Percentiles rank a stretch among this genome's conserved stretches.
These are phyloP conservation scores for Capromys pilorides DNA, from an alignment of 2,797 vertebrate species.

Conservation along the genomic window DNA sequence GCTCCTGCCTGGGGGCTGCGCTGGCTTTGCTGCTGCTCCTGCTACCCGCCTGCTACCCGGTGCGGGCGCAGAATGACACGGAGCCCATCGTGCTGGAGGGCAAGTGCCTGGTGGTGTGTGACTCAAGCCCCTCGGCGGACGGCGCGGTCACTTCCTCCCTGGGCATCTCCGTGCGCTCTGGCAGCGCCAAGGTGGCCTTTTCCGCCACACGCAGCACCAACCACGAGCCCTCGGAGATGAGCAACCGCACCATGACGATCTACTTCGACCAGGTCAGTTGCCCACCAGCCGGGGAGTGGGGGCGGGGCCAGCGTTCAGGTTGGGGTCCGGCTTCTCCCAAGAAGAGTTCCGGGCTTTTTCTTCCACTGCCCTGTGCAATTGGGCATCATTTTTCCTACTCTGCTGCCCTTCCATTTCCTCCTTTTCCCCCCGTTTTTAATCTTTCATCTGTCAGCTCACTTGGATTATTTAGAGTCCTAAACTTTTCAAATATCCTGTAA, in stretches of 20 bases:
- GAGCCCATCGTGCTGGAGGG: constrained; percentile 98
- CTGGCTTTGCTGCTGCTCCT: constrained; percentile 91
- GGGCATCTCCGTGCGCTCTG: constrained; percentile 96
- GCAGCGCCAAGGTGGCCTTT: constrained; percentile 92
- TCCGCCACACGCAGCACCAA: constrained; percentile 92
- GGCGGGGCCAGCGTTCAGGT: neutral
- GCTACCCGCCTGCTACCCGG: constrained; percentile 83
- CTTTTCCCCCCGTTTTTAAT: neutral
- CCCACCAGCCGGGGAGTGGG: neutral
- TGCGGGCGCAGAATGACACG: constrained; percentile 95
- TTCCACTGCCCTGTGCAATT: accelerated
- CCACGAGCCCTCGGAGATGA: constrained; percentile 97
- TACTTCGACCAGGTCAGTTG: constrained; percentile 94
- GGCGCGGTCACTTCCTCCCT: constrained; percentile 96
- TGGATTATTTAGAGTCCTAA: neutral
- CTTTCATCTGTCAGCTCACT: neutral
- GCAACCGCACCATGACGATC: constrained; percentile 97
- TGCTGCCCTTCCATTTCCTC: neutral
- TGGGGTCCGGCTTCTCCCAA: too few species aligned
- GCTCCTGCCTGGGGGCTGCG: constrained; percentile 86
- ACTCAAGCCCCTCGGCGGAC: constrained; percentile 97
- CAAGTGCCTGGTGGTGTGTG: constrained; percentile 98
- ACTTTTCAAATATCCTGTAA: neutral
- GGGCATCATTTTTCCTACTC: accelerated
- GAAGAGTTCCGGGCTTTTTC: too few species aligned